Percentiles rank a stretch among this genome's conserved stretches.
Conservation (phyloP, 2,113 vertebrate species). For the Melanerpes formicivorus region DNA sequence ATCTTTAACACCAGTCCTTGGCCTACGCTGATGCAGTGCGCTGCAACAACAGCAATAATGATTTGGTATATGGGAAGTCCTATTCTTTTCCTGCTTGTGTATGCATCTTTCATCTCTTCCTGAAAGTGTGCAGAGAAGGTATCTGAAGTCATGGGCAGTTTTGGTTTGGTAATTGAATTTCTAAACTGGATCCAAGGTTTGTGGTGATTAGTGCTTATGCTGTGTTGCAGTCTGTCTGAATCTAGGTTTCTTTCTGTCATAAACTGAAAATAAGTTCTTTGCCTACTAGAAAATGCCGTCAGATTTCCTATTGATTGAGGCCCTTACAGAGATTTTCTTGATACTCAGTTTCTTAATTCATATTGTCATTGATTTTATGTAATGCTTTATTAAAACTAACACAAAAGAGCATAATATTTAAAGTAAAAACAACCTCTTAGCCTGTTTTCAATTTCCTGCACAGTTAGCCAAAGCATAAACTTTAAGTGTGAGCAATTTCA, state of each 20-base stretch:
- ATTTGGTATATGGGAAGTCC: neutral
- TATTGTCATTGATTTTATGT: constrained; percentile 1
- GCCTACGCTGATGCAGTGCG: neutral
- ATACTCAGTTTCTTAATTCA: neutral
- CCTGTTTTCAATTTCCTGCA: neutral
- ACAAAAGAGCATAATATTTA: neutral
- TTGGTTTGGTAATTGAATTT: neutral
- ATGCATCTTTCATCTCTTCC: neutral
- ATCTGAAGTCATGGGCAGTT: neutral
- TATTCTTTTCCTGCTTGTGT: neutral
- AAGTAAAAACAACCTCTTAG: neutral
- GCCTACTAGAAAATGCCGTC: neutral
- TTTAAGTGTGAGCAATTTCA: neutral
- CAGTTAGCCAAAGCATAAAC: neutral
- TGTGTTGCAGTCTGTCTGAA: neutral
- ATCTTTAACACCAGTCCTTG: neutral
- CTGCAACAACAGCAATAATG: neutral
- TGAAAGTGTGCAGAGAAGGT: neutral
- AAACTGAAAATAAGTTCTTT: neutral
- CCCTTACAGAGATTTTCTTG: neutral
- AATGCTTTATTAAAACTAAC: neutral
- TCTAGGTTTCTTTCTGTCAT: neutral
- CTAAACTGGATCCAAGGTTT: neutral
- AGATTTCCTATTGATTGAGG: neutral
- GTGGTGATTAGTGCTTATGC: neutral